Percentiles rank a stretch among this genome's conserved stretches.
These are phyloP conservation scores for Desoria tigrina DNA, from an alignment of 2,888 invertebrate genomes.

Conservation along the genomic window DNA sequence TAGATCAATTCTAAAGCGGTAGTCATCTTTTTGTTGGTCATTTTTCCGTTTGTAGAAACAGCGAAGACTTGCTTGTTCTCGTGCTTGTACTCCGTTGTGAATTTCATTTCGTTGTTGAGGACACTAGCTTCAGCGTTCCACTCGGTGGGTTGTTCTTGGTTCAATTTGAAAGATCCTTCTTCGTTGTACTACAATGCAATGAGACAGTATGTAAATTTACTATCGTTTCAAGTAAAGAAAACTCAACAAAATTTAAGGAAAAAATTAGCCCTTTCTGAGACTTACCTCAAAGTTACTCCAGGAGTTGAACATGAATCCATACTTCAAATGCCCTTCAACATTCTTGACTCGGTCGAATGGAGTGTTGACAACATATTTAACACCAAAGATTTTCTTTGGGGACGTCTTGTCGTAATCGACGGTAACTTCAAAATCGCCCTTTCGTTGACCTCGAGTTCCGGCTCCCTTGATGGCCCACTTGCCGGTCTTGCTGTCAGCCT, in stretches of 20 bases:
- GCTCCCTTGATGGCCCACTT: slow-evolving; percentile 28
- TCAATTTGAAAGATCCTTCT: slow-evolving; percentile 33
- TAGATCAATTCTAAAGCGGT: slow-evolving; percentile 32
- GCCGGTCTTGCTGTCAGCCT: slow-evolving; percentile 40
- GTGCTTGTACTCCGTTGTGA: slow-evolving; percentile 31
- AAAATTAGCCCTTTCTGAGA: neutral
- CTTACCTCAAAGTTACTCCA: slow-evolving; percentile 44
- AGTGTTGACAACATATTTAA: slow-evolving; percentile 44
- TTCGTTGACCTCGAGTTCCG: slow-evolving; percentile 27
- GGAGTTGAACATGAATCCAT: slow-evolving; percentile 37
- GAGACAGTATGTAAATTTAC: neutral
- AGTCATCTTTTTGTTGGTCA: slow-evolving; percentile 25
- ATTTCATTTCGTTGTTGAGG: slow-evolving; percentile 46
- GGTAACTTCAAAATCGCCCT: slow-evolving; percentile 39
- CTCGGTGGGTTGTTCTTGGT: slow-evolving; percentile 36
- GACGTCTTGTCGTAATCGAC: slow-evolving; percentile 43
- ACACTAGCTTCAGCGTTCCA: slow-evolving; percentile 36
- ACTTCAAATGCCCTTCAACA: slow-evolving; percentile 34
- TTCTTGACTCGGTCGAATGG: slow-evolving; percentile 37
- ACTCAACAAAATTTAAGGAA: neutral
- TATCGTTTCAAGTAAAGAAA: neutral
- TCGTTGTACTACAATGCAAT: slow-evolving; percentile 28
- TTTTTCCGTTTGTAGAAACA: slow-evolving; percentile 38
- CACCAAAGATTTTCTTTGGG: slow-evolving; percentile 44
- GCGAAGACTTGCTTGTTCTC: slow-evolving; percentile 33